A percentile compares a stretch with the other conserved stretches of the same genome.
phyloP scores from a whole-genome alignment of 2,113 vertebrate species.

The Hippotragus niger region DNA sequence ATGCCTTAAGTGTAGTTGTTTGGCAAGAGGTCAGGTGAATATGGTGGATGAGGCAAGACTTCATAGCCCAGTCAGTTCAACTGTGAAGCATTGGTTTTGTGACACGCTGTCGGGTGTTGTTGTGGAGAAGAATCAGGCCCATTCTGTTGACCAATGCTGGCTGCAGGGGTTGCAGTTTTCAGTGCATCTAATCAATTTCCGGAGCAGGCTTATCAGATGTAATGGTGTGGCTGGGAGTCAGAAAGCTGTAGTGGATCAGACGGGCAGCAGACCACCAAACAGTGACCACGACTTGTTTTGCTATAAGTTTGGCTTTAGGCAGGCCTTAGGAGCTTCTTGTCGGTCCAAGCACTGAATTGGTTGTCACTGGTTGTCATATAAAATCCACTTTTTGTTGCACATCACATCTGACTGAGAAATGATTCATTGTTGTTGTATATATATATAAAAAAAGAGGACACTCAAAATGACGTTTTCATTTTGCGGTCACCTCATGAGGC shows the following conservation, averaged over 20 bases:
- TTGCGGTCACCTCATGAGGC: background rate
- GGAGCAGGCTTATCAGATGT: background rate
- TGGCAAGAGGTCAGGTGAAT: background rate
- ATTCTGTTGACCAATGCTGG: background rate
- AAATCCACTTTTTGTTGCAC: background rate
- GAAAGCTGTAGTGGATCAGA: background rate
- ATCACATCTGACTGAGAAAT: background rate
- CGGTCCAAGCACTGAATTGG: background rate
- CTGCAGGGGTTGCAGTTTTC: background rate
- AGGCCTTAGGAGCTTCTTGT: background rate
- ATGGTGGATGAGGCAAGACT: background rate
- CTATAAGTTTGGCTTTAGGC: background rate
- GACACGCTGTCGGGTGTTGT: rapidly evolving
- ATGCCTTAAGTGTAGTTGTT: background rate
- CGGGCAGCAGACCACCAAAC: background rate
- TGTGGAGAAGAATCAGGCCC: background rate
- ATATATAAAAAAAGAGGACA: background rate
- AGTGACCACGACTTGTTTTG: background rate
- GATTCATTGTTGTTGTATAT: background rate
- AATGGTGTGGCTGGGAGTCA: background rate
- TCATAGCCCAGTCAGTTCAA: background rate
- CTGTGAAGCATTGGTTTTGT: background rate
- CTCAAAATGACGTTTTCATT: background rate
- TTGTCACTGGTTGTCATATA: background rate
- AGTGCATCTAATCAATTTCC: background rate